A percentile compares a stretch with the other conserved stretches of the same genome.
Conservation (phyloP, 2,113 vertebrate species). For the human (Homo sapiens) region DNA sequence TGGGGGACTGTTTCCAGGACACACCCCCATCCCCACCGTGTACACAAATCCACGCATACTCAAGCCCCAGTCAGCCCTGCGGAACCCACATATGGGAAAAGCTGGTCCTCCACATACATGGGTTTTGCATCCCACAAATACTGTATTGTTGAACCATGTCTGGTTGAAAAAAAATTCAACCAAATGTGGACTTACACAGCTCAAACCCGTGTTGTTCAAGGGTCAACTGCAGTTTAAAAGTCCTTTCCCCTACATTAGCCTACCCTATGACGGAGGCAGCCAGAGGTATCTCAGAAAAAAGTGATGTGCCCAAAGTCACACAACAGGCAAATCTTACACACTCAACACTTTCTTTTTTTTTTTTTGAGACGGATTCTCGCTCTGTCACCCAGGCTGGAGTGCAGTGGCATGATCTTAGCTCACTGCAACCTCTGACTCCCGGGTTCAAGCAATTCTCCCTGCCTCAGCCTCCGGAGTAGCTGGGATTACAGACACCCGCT, state of each 20-base stretch:
- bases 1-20: not conserved
- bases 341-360: not conserved
- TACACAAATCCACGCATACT: not conserved
- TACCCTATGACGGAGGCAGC: not conserved
- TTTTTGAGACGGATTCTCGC: too few species aligned
- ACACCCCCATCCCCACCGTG: not conserved
- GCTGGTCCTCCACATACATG: not conserved
- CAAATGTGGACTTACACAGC: not conserved
- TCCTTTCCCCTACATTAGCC: not conserved
- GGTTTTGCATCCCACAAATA: not conserved
- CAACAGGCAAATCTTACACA: not conserved
- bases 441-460: too few species aligned
- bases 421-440: too few species aligned
- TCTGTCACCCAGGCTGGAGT: too few species aligned
- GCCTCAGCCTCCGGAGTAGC: too few species aligned
- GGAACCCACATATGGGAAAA: not conserved
- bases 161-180: not conserved
- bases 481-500: too few species aligned
- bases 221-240: not conserved
- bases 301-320: not conserved
- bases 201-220: not conserved
- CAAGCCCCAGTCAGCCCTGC: not conserved
- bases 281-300: not conserved
- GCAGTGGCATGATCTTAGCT: too few species aligned
- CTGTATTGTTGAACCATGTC: not conserved